Conservation (phyloP, 2,888 invertebrate genomes). For the Leptinotarsa juncta region DNA sequence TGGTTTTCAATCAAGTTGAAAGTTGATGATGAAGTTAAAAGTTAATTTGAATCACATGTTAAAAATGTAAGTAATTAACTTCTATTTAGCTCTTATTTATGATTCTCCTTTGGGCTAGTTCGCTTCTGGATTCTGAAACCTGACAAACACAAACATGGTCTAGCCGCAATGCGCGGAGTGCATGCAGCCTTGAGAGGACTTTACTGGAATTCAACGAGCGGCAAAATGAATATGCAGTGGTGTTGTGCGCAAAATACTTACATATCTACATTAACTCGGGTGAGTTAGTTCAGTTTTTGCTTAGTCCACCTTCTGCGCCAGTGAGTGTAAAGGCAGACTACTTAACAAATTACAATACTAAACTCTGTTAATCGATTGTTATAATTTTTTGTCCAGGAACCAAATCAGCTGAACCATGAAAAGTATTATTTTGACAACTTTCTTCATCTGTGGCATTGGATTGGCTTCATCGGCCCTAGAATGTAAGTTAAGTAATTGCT, state of each 20-base stretch:
- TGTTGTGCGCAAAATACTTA: conserved; percentile 54
- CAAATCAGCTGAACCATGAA: conserved; percentile 67
- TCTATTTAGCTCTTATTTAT: too few relatives aligned
- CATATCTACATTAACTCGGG: conserved; percentile 32
- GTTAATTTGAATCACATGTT: too few relatives aligned
- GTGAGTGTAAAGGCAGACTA: conserved; percentile 87
- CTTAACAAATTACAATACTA: neutral
- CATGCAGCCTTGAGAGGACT: neutral
- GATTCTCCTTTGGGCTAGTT: too few relatives aligned
- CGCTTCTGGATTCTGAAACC: neutral
- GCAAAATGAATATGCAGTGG: conserved; percentile 29
- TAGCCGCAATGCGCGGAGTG: conserved; percentile 39
- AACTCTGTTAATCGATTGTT: neutral
- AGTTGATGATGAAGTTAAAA: too few relatives aligned
- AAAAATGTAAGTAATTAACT: too few relatives aligned
- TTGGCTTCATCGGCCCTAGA: conserved; percentile 70
- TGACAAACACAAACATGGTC: conserved; percentile 46
- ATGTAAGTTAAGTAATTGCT: conserved; percentile 72
- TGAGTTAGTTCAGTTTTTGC: conserved; percentile 43
- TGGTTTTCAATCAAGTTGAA: too few relatives aligned
- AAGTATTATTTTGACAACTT: conserved; percentile 54
- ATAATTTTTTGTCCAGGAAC: neutral
- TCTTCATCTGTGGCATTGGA: conserved; percentile 58
- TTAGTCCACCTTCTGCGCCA: conserved; percentile 86
- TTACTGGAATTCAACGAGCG: neutral